Base-by-base conservation (phyloP, 2,113 vertebrate genomes). In the Eira barbara region DNA sequence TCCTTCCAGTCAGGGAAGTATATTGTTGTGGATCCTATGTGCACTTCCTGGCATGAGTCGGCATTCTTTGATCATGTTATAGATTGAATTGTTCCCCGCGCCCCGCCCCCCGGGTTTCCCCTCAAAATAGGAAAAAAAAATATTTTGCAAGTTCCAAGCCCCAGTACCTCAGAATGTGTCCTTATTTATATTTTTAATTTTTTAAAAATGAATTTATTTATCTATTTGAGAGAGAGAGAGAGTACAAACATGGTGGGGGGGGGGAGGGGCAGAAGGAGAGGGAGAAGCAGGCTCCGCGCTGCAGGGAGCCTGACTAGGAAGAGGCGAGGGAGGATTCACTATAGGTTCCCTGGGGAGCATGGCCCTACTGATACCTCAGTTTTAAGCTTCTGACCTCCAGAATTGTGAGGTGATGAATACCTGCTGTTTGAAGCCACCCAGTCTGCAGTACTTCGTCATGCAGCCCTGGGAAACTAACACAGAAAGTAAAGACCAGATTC, bases 121-220 rank as follows among this genome's bases (percentile, higher is more conserved):
- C 8, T 21, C 63, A 71, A 78, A 63, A 73, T 67, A 76, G 25
- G 42, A 21, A 15, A 36, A 84, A 94, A 78, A 80, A 36, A 69
- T 59, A 47, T 67, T 36, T 84, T 89, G 49, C 29, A 61, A 73
- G 23, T 39, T 14, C n/a, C 23, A 85, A 69, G 21, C 25, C n/a
- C 59, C 13, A 52, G n/a, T 34, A 76, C 7, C 4, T 36, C 20
- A 45, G 63, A 91, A 63, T 82, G 25, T 76, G 82, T 69, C 55
- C 42, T 94, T 31, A 87, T 86, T 91, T 91, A 20, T n/a, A n/a
- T 69, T n/a, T 69, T 69, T 69, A 69, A 36, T n/a, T 67, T 67
- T 67, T 67, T 4, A 2, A 69, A 69, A 69, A 69, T 20, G 7
- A 69, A 34, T 69, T n/a, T n/a, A 18, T 69, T n/a, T 36, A 20